A percentile compares a stretch with the other conserved stretches of the same genome.
Evolutionary conservation across 2,888 invertebrate species (phyloP).

Genomic region (Lissocephala sabroskyi): DNA sequence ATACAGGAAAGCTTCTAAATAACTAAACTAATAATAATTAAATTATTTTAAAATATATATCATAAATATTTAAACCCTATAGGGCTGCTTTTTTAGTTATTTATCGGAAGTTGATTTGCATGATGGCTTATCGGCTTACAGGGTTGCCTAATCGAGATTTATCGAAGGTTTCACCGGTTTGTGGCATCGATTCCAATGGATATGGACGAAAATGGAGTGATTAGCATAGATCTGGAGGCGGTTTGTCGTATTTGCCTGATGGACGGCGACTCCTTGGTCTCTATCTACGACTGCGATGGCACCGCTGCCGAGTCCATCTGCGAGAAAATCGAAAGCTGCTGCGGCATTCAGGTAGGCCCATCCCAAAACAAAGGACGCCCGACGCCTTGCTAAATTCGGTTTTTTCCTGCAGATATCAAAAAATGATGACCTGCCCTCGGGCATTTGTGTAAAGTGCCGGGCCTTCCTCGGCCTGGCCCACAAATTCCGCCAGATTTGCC

Average conservation of each 20-base stretch:
- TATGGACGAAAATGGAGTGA: neutral
- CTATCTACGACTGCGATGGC: constrained; percentile 53
- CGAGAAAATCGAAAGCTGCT: constrained; percentile 65
- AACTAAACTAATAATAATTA: no score
- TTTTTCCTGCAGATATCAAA: constrained; percentile 43
- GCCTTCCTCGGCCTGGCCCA: constrained; percentile 63
- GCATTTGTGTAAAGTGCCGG: constrained; percentile 64
- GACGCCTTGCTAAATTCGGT: neutral
- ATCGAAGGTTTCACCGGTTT: no score
- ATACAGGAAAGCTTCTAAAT: no score
- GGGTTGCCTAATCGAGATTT: no score
- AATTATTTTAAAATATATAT: no score
- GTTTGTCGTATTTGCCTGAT: constrained; percentile 67
- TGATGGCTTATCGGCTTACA: no score
- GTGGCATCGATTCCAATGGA: no score
- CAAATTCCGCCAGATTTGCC: constrained; percentile 69
- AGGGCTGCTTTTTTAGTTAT: no score
- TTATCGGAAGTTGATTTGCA: no score
- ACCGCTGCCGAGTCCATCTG: constrained; percentile 34
- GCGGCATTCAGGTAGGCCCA: constrained; percentile 57
- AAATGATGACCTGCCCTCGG: constrained; percentile 59
- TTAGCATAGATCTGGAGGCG: constrained; percentile 33
- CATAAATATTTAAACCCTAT: no score
- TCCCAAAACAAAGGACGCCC: neutral
- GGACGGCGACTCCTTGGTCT: constrained; percentile 50